Evolutionary conservation across 2,113 vertebrate genomes (phyloP), one percentile per base, ranked within the genome.

Genomic region (Poeciliopsis turrubarensis): DNA sequence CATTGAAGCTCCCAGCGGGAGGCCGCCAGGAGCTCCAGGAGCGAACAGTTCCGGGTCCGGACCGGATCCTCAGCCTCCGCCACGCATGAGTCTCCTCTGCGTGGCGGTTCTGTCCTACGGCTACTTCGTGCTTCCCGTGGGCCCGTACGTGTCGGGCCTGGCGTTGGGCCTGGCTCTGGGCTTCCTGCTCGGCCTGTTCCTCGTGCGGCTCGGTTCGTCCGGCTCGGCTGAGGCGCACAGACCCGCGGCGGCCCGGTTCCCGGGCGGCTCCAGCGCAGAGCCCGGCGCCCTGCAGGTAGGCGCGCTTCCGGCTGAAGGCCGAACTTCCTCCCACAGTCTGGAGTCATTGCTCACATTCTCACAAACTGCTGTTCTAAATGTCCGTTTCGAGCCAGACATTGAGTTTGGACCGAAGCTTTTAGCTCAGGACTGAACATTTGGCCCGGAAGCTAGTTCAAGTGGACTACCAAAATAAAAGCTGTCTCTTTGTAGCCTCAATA

Each of bases 51-150:
- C 41, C 34, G 69, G 29, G 5, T 70, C 71, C 15, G n/a, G 65
- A 34, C 39, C 63, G 0, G 34, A 44, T 4, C 13, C 80, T 0
- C 84, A 60, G 26, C 3, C 86, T 0, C 80, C 91, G 72, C 96
- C 96, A 0, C 82, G 82, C 65, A 94, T 88, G 68, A 89, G 89
- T 61, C 93, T 97, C 2, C 88, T 91, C 80, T 92, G 86, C 65
- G 47, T 96, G 25, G 91, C 94, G 2, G 83, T 93, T 11, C 80
- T 96, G 3, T 94, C 95, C 34, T 97, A 97, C 0, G 91, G 93
- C 17, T 97, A 96, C 72, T 90, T 96, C 30, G 89, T 95, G 61
- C 86, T 96, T 39, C 96, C 97, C 1, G 90, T 97, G 68, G 95
- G 95, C 0, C 85, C 95, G 15, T 97, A 96, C 54, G 68, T 95